phyloP scores from a whole-genome alignment of 1,140 invertebrate genomes.

The Ceratina calcarata region DNA sequence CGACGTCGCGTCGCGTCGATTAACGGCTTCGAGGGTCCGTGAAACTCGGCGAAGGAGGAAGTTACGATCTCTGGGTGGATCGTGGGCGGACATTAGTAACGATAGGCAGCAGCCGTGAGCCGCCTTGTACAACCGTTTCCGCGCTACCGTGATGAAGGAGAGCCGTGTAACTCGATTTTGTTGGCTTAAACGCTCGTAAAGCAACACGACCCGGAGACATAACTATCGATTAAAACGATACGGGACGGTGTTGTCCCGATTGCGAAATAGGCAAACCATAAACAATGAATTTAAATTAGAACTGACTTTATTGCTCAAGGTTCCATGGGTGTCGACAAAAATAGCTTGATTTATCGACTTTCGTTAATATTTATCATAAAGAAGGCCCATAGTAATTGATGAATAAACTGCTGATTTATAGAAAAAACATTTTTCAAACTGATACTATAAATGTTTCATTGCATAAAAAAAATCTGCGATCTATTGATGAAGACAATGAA shows the following conservation, averaged over 20 bases:
- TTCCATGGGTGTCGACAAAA: no score
- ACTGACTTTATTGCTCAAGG: no score
- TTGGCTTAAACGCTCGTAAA: conserved; percentile 6
- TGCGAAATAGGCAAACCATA: not conserved
- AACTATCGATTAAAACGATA: not conserved
- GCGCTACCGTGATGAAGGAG: conserved; percentile 28
- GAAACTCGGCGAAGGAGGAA: conserved; percentile 25
- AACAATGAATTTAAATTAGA: not conserved
- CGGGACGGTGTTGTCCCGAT: not conserved
- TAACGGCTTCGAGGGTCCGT: conserved; percentile 31
- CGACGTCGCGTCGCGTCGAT: conserved; percentile 13
- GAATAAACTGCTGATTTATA: no score
- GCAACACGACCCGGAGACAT: not conserved
- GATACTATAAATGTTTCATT: no score
- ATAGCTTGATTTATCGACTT: no score
- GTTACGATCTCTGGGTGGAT: conserved; percentile 26
- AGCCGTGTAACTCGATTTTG: not conserved
- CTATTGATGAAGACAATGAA: no score
- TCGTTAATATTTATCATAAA: no score
- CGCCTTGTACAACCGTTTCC: conserved; percentile 7
- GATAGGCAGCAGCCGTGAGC: conserved; percentile 16
- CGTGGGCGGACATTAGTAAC: conserved; percentile 51
- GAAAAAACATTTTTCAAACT: no score
- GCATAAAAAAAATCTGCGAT: no score
- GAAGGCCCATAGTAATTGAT: no score